A percentile compares a stretch with the other conserved stretches of the same genome.
These are phyloP conservation scores for Bilobella aurantiaca DNA, from an alignment of 1,140 invertebrate genomes.

Conservation along the genomic window DNA sequence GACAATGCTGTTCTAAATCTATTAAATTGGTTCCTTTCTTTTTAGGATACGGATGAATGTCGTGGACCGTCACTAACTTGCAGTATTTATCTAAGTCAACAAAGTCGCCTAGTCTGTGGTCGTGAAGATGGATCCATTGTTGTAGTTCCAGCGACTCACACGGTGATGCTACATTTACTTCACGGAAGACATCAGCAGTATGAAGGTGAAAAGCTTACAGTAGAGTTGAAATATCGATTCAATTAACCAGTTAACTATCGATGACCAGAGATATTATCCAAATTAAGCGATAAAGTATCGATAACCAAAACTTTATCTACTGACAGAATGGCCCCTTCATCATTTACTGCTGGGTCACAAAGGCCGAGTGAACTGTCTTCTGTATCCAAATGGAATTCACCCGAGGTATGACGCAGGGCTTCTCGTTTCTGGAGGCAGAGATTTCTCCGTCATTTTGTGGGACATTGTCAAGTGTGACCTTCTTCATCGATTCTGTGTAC, in stretches of 20 bases:
- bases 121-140: conserved; percentile 91
- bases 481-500: conserved; percentile 90
- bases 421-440: conserved; percentile 88
- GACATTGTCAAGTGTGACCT: conserved; percentile 82
- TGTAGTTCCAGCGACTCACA: conserved; percentile 91
- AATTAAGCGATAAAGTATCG: too few species aligned
- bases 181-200: conserved; percentile 80
- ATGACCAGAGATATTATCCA: too few species aligned
- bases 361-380: conserved; percentile 83
- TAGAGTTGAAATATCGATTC: too few species aligned
- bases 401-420: conserved; percentile 83
- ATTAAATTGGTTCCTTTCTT: conserved; percentile 8
- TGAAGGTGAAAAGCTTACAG: conserved; percentile 51
- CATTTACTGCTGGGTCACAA: conserved; percentile 82
- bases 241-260: too few species aligned
- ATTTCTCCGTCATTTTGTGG: conserved; percentile 97
- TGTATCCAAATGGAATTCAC: conserved; percentile 89
- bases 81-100: conserved; percentile 82
- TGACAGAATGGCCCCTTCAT: conserved; percentile 79
- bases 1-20: conserved; percentile 12
- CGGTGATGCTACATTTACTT: conserved; percentile 84
- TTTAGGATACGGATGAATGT: conserved; percentile 38
- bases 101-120: conserved; percentile 86
- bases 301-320: too few species aligned
- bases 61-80: conserved; percentile 68